A percentile compares a stretch with the other conserved stretches of the same genome.
These are phyloP conservation scores for Harpagoxenus sublaevis DNA, from an alignment of 2,888 invertebrate genomes.

Conservation along the genomic window DNA sequence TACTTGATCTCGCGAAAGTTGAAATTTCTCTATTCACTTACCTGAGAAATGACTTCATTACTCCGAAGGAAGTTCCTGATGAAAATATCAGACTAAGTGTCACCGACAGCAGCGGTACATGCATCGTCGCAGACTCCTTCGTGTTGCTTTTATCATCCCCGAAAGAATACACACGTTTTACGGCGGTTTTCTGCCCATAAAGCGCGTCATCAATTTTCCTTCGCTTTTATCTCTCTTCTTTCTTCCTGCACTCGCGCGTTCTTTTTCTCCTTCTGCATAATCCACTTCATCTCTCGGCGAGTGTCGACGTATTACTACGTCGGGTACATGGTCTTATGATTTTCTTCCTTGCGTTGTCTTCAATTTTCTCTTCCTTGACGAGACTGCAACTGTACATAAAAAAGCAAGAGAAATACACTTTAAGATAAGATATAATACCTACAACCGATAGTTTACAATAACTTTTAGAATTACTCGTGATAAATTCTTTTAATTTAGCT, in stretches of 20 bases:
- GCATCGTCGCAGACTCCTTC: slow-evolving; percentile 21
- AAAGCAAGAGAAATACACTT: neutral
- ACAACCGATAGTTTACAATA: neutral
- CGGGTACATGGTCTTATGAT: slow-evolving; percentile 29
- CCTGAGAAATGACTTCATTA: slow-evolving; percentile 3
- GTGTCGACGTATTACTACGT: slow-evolving; percentile 66
- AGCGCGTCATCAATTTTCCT: slow-evolving; percentile 79
- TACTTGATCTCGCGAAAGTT: neutral
- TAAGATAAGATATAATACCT: neutral
- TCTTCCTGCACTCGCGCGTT: neutral
- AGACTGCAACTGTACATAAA: neutral
- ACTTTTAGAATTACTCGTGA: neutral
- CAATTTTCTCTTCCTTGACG: slow-evolving; percentile 24
- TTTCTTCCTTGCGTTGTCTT: slow-evolving; percentile 47
- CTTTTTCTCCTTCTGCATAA: slow-evolving; percentile 61
- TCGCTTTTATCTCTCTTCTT: slow-evolving; percentile 67
- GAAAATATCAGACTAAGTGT: slow-evolving; percentile 30
- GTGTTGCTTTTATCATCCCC: neutral
- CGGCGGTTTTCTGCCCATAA: slow-evolving; percentile 75
- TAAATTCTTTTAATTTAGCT: neutral
- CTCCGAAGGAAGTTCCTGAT: slow-evolving; percentile 18
- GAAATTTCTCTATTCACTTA: slow-evolving; percentile 20
- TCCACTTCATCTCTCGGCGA: slow-evolving; percentile 70
- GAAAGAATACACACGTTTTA: slow-evolving; percentile 62
- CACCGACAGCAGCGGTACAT: slow-evolving; percentile 15